Conservation (phyloP, 2,888 invertebrate genomes). For the Lepidocyrtinus sp. region DNA sequence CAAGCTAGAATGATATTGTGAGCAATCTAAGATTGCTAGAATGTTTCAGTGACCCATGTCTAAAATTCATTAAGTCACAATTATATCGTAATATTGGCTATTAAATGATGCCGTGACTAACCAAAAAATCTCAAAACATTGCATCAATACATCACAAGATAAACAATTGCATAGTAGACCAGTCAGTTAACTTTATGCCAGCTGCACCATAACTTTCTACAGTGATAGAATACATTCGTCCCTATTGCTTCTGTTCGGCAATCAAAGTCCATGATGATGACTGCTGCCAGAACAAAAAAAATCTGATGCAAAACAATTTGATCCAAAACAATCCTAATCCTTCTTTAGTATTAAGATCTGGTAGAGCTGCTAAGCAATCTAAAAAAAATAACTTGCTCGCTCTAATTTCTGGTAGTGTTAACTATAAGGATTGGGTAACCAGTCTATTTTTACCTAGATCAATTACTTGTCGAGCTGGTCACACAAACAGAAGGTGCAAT, state of each 20-base stretch:
- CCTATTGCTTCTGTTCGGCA: too few species aligned
- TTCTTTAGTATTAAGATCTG: background rate
- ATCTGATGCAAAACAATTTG: constrained; percentile 3
- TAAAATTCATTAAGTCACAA: background rate
- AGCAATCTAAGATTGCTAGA: constrained; percentile 5
- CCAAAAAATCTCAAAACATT: constrained; percentile 8
- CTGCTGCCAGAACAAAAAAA: background rate
- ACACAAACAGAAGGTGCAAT: background rate
- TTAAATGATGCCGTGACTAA: constrained; percentile 11
- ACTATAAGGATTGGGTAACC: constrained; percentile 28
- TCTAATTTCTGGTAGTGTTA: constrained; percentile 40
- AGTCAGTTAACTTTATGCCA: too few species aligned
- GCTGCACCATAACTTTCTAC: too few species aligned
- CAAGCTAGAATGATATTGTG: too few species aligned
- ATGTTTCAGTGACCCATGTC: constrained; percentile 3
- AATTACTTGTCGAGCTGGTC: background rate
- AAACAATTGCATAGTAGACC: background rate
- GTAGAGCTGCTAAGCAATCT: background rate
- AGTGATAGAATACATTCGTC: too few species aligned
- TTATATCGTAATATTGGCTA: background rate
- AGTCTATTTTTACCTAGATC: background rate
- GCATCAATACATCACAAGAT: background rate
- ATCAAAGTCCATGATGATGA: constrained; percentile 10
- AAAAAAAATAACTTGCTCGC: background rate
- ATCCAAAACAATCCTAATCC: background rate